Conservation (phyloP, 2,113 vertebrate species). For the Ammodytes marinus region DNA sequence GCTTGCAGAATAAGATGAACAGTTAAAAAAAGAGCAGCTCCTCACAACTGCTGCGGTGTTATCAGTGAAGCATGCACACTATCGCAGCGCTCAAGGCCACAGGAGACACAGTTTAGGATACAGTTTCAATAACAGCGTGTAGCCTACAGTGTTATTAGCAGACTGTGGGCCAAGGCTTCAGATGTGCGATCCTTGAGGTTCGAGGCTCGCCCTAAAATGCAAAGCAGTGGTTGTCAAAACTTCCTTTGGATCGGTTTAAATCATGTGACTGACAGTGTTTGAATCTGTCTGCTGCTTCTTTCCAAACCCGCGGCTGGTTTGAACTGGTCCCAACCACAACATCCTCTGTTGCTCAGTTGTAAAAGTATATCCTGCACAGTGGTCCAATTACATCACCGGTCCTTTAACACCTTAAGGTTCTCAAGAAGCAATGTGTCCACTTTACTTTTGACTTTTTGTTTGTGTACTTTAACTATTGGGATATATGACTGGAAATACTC, state of each 20-base stretch:
- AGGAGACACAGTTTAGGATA: conserved; percentile 19
- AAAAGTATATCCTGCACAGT: conserved; percentile 29
- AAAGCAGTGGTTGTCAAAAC: not conserved
- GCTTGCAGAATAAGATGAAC: conserved; percentile 13
- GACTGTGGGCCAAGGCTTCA: not conserved
- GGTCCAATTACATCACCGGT: not conserved
- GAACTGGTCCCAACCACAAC: conserved; percentile 23
- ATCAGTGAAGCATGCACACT: not conserved
- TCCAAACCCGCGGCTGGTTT: not conserved
- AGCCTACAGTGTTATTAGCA: not conserved
- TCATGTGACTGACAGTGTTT: not conserved
- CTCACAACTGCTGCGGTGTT: not conserved
- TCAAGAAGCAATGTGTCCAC: not conserved
- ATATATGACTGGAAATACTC: no score
- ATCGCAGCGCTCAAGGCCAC: conserved; percentile 32
- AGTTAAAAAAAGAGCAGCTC: not conserved
- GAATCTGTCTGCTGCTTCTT: not conserved
- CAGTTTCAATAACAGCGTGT: conserved; percentile 8
- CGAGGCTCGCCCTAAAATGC: not conserved
- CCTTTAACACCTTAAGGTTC: not conserved
- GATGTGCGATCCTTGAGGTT: not conserved
- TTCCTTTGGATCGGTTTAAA: not conserved
- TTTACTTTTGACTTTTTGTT: not conserved
- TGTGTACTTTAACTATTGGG: not conserved
- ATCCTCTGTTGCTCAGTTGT: conserved; percentile 23